phyloP scores from a whole-genome alignment of 2,797 vertebrate genomes.

The Ibycter americanus region DNA sequence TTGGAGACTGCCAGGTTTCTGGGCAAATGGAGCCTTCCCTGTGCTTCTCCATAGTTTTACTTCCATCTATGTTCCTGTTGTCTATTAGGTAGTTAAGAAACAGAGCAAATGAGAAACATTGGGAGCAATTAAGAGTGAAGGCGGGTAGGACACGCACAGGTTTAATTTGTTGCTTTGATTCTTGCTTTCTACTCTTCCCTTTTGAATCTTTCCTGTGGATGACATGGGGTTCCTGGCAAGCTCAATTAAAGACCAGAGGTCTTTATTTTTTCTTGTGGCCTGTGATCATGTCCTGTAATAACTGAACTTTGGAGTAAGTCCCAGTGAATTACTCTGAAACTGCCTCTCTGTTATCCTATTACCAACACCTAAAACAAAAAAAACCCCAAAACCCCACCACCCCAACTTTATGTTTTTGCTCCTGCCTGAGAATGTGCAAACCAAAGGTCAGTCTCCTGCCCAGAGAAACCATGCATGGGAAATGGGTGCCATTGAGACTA shows the following conservation, averaged over 20 bases:
- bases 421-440: background rate
- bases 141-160: accelerated
- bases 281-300: background rate
- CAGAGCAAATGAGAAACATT: background rate
- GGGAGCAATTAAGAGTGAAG: background rate
- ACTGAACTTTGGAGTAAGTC: background rate
- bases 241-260: background rate
- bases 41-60: background rate
- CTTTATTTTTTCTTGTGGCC: background rate
- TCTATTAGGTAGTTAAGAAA: background rate
- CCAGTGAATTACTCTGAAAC: background rate
- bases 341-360: background rate
- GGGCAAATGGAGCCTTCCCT: background rate
- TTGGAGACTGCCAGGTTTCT: background rate
- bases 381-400: background rate
- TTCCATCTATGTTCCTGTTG: background rate
- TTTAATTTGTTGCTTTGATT: background rate
- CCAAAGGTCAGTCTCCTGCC: background rate
- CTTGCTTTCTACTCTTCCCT: background rate
- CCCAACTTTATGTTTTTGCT: background rate
- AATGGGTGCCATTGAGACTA: background rate
- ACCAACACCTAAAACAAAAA: background rate
- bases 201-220: background rate
- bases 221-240: background rate
- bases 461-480: background rate